A percentile compares a stretch with the other conserved stretches of the same genome.
These are phyloP conservation scores for Aleiodes alternator DNA, from an alignment of 2,888 invertebrate genomes.

Conservation along the genomic window DNA sequence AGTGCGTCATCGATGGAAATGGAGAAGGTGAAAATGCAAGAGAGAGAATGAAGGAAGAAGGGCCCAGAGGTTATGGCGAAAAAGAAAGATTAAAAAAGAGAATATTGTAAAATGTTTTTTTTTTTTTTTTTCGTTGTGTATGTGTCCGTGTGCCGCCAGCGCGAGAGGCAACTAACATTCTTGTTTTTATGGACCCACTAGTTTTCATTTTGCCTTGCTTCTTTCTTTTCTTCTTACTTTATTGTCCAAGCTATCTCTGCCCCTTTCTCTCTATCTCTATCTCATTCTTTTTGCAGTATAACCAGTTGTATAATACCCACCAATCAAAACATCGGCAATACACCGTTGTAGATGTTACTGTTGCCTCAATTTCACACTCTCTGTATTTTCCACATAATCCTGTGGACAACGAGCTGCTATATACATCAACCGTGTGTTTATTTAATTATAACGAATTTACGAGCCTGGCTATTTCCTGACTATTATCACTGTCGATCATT, in stretches of 20 bases:
- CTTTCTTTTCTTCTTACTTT: constrained; percentile 60
- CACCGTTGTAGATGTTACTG: constrained; percentile 21
- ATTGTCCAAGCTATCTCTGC: constrained; percentile 47
- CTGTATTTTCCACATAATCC: constrained; percentile 39
- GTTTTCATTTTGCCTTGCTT: constrained; percentile 59
- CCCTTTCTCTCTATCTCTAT: constrained; percentile 35
- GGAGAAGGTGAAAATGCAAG: constrained; percentile 47
- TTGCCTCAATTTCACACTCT: constrained; percentile 50
- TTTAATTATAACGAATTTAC: constrained; percentile 59
- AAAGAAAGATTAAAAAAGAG: constrained; percentile 27
- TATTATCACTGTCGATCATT: constrained; percentile 37
- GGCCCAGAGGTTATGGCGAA: constrained; percentile 27
- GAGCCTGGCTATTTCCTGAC: constrained; percentile 44
- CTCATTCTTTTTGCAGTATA: constrained; percentile 49
- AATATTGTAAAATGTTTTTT: constrained; percentile 8
- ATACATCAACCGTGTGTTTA: constrained; percentile 54
- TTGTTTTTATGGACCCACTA: constrained; percentile 62
- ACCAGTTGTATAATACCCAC: constrained; percentile 59
- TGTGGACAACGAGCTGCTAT: constrained; percentile 26
- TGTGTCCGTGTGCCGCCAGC: constrained; percentile 56
- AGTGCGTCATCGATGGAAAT: constrained; percentile 54
- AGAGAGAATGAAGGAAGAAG: constrained; percentile 45
- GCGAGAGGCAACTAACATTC: constrained; percentile 63
- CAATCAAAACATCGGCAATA: constrained; percentile 57
- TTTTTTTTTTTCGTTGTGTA: constrained; percentile 41